Evolutionary conservation across 2,888 invertebrate genomes (phyloP).

Genomic region (Sceliomorpha sp.): DNA sequence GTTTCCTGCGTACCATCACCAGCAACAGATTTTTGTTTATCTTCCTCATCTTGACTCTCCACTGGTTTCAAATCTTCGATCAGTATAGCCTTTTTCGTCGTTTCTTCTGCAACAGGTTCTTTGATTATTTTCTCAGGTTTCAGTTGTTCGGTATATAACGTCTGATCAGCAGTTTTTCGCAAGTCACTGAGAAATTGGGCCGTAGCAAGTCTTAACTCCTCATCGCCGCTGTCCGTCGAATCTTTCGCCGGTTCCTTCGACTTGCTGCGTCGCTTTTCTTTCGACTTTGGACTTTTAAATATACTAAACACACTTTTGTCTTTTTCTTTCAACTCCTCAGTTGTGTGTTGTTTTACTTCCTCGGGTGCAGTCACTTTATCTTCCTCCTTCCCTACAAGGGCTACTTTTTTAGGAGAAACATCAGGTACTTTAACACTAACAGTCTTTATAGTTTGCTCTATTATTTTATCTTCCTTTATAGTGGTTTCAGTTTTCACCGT

Average conservation of each 20-base stretch:
- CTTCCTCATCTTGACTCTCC: neutral
- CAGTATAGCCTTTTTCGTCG: conserved; percentile 26
- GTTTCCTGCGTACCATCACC: conserved; percentile 10
- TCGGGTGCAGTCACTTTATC: conserved; percentile 21
- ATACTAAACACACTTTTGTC: too few relatives aligned
- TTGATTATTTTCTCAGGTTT: conserved; percentile 7
- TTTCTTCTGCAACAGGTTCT: neutral
- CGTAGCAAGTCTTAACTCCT: conserved; percentile 66
- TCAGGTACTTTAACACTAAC: conserved; percentile 22
- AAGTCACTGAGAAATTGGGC: conserved; percentile 68
- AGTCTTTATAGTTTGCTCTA: conserved; percentile 57
- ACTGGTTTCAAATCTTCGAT: too few relatives aligned
- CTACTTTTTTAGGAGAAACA: neutral
- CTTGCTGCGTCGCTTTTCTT: conserved; percentile 65
- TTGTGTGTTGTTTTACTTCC: too few relatives aligned
- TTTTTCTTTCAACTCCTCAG: conserved; percentile 22
- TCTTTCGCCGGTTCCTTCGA: conserved; percentile 69
- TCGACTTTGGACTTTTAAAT: conserved; percentile 72
- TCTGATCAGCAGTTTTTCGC: conserved; percentile 59
- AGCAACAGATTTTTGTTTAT: neutral
- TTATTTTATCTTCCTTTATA: conserved; percentile 46
- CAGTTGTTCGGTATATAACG: conserved; percentile 1
- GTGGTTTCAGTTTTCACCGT: conserved; percentile 42
- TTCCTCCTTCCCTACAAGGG: conserved; percentile 4
- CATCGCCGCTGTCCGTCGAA: conserved; percentile 70